Conservation (phyloP, 2,888 invertebrate genomes). For the Saturnia pavonia region DNA sequence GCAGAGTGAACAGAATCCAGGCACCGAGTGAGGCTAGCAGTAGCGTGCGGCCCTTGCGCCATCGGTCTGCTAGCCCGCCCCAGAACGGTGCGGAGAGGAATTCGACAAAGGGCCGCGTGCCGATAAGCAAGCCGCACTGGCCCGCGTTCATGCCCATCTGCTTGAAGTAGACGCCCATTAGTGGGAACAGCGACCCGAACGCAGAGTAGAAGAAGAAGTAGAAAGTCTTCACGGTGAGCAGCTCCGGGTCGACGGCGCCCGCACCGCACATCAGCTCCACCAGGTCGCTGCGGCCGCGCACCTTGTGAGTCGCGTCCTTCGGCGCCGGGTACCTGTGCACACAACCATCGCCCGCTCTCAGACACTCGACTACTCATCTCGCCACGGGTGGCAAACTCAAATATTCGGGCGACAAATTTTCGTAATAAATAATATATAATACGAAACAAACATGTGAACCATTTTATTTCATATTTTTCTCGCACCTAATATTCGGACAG, state of each 20-base stretch:
- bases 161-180: slow-evolving; percentile 99
- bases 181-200: slow-evolving; percentile 98
- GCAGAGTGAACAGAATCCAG: slow-evolving; percentile 98
- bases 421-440: no score
- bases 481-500: no score
- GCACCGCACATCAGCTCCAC: slow-evolving; percentile 92
- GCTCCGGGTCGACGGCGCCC: slow-evolving; percentile 90
- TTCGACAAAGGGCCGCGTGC: slow-evolving; percentile 97
- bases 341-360: background rate
- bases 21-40: slow-evolving; percentile 94
- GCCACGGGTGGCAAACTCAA: no score
- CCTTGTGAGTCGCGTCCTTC: slow-evolving; percentile 94
- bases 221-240: slow-evolving; percentile 97
- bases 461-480: no score
- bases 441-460: no score
- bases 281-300: slow-evolving; percentile 92
- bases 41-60: slow-evolving; percentile 93
- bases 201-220: slow-evolving; percentile 99
- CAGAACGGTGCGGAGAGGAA: slow-evolving; percentile 98
- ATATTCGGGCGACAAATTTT: no score
- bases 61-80: slow-evolving; percentile 96
- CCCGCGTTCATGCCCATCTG: slow-evolving; percentile 99
- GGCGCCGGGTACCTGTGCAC: slow-evolving; percentile 88
- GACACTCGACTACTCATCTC: background rate
- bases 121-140: slow-evolving; percentile 96